phyloP scores from a whole-genome alignment of 1,140 invertebrate species.

The Hypothenemus hampei region DNA sequence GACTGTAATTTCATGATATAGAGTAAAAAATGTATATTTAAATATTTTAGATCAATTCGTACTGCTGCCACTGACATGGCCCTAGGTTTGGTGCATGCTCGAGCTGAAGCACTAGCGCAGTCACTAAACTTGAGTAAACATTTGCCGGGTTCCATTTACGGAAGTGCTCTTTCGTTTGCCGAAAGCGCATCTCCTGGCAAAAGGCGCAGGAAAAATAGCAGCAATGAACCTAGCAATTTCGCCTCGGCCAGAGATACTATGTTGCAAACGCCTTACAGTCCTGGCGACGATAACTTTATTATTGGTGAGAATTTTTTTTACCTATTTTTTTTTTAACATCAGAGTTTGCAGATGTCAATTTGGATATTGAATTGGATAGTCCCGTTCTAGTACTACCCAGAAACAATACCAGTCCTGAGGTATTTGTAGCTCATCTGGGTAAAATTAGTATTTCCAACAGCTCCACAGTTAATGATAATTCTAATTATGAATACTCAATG shows the following conservation, averaged over 20 bases:
- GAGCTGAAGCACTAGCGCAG: conserved; percentile 48
- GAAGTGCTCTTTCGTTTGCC: conserved; percentile 39
- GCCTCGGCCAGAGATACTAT: conserved; percentile 41
- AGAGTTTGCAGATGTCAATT: conserved; percentile 43
- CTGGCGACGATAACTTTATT: conserved; percentile 41
- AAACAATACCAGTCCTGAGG: conserved; percentile 69
- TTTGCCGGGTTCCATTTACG: conserved; percentile 47
- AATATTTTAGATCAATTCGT: conserved; percentile 64
- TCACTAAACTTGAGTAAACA: conserved; percentile 53
- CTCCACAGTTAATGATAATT: conserved; percentile 6
- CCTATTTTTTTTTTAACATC: too few species aligned
- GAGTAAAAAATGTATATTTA: too few species aligned
- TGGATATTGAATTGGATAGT: conserved; percentile 78
- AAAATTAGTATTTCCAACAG: conserved; percentile 68
- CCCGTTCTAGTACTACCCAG: conserved; percentile 83
- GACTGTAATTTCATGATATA: too few species aligned
- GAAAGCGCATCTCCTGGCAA: conserved; percentile 41
- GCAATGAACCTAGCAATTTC: conserved; percentile 40
- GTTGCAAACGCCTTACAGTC: conserved; percentile 46
- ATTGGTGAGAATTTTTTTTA: conserved; percentile 32
- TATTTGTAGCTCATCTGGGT: conserved; percentile 90
- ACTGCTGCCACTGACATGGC: conserved; percentile 92
- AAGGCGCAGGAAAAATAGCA: conserved; percentile 43
- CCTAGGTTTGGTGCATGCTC: conserved; percentile 76
- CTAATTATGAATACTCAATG: conserved; percentile 19